These are phyloP conservation scores for Apostichopus leukothele DNA, from an alignment of 53 echinoderm and acorn worm genomes.

Conservation along the genomic window DNA sequence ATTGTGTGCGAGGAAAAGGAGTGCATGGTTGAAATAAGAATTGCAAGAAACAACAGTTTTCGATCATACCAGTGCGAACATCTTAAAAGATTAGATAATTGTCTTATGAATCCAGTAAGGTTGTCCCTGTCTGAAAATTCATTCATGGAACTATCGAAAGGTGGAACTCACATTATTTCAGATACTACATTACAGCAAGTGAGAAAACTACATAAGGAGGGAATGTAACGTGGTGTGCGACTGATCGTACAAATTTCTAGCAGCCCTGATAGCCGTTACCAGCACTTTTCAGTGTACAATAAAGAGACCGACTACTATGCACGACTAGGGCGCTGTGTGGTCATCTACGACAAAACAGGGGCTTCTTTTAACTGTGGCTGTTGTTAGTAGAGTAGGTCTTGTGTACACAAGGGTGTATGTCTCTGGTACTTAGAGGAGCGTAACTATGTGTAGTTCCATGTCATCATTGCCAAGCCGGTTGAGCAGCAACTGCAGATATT, in stretches of 20 bases:
- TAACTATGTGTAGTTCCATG: neutral
- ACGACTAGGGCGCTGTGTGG: neutral
- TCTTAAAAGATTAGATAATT: neutral
- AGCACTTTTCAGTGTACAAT: neutral
- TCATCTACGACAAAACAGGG: conserved; percentile 16
- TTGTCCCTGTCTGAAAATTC: neutral
- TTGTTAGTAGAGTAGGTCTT: conserved; percentile 8
- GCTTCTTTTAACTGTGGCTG: neutral
- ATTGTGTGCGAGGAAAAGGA: conserved; percentile 8
- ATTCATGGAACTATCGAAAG: neutral
- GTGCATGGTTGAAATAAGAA: neutral
- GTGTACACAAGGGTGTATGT: conserved; percentile 19
- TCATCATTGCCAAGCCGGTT: too few species aligned
- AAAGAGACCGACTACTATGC: neutral
- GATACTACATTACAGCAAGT: neutral
- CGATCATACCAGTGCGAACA: conserved; percentile 31
- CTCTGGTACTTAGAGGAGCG: conserved; percentile 22
- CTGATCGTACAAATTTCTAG: neutral
- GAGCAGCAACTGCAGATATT: too few species aligned
- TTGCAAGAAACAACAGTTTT: conserved; percentile 21
- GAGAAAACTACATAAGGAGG: neutral
- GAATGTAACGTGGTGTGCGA: neutral
- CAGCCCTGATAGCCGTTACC: neutral
- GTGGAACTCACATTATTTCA: neutral
- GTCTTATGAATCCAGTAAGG: neutral